phyloP scores from a whole-genome alignment of 2,113 vertebrate species.

The Chaetorhynchus papuensis region DNA sequence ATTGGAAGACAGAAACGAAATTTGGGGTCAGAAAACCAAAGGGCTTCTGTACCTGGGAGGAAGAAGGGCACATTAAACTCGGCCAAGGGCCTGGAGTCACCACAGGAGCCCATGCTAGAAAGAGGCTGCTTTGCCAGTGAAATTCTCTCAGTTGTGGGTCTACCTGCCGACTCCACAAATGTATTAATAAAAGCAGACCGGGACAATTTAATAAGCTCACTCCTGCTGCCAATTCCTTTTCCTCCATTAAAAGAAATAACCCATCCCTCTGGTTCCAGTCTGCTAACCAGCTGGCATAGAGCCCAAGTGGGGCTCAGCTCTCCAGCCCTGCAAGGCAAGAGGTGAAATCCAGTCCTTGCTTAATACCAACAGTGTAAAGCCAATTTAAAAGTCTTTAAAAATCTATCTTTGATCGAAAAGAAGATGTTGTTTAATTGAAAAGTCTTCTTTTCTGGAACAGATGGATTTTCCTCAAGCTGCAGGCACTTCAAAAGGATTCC shows the following conservation, averaged over 20 bases:
- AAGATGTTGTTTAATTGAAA: constrained; percentile 65
- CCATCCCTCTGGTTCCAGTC: constrained; percentile 4
- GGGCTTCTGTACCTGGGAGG: background rate
- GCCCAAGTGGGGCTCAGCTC: background rate
- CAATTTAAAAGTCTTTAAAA: constrained; percentile 67
- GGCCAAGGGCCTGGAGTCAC: background rate
- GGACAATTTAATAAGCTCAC: constrained; percentile 52
- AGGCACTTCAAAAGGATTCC: constrained; percentile 54
- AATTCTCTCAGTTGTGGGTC: background rate
- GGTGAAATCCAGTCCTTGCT: constrained; percentile 44
- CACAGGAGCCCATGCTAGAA: fast-evolving
- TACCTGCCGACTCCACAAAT: background rate
- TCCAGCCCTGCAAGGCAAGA: constrained; percentile 24
- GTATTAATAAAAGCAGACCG: background rate
- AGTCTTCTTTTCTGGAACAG: constrained; percentile 56
- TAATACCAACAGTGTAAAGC: constrained; percentile 49
- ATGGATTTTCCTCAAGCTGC: constrained; percentile 38
- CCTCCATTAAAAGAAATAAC: constrained; percentile 53
- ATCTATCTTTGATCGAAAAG: constrained; percentile 59
- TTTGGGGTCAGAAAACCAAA: background rate
- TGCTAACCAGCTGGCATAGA: constrained; percentile 26
- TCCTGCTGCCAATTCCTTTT: constrained; percentile 16
- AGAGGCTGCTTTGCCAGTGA: background rate
- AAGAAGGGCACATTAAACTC: background rate
- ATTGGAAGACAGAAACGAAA: background rate